Evolutionary conservation across 2,113 vertebrate genomes (phyloP).

Genomic region (Strix uralensis): DNA sequence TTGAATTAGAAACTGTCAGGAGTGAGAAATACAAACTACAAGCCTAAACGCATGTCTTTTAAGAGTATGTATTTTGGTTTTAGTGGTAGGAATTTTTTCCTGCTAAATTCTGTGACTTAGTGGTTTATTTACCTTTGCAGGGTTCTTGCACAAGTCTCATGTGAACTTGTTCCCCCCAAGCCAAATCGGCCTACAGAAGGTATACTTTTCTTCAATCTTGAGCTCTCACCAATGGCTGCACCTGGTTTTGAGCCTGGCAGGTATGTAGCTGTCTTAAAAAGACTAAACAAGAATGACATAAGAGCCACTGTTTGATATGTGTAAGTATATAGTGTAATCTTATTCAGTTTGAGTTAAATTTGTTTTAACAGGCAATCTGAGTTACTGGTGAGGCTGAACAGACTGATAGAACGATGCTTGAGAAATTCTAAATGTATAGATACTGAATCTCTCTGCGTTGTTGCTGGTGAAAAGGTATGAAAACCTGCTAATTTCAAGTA

Average conservation of each 20-base stretch:
- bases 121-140: constrained; percentile 63
- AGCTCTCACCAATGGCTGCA: constrained; percentile 94
- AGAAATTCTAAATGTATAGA: constrained; percentile 96
- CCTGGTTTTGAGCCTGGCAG: constrained; percentile 92
- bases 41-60: neutral
- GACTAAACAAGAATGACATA: neutral
- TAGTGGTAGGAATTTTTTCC: neutral
- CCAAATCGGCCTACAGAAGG: constrained; percentile 92
- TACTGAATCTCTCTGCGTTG: constrained; percentile 93
- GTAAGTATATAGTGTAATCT: neutral
- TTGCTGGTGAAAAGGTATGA: constrained; percentile 94
- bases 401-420: constrained; percentile 91
- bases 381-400: constrained; percentile 89
- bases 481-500: neutral
- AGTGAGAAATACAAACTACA: neutral
- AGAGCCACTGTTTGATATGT: neutral
- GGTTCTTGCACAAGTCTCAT: constrained; percentile 93
- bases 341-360: neutral
- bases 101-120: rapidly evolving
- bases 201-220: constrained; percentile 92
- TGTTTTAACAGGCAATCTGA: constrained; percentile 85
- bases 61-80: neutral
- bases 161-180: constrained; percentile 93
- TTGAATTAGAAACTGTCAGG: neutral
- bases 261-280: constrained; percentile 62